Evolutionary conservation across 2,888 invertebrate genomes (phyloP), one percentile per base, ranked within the genome.

Genomic region (Philereme vetulata): DNA sequence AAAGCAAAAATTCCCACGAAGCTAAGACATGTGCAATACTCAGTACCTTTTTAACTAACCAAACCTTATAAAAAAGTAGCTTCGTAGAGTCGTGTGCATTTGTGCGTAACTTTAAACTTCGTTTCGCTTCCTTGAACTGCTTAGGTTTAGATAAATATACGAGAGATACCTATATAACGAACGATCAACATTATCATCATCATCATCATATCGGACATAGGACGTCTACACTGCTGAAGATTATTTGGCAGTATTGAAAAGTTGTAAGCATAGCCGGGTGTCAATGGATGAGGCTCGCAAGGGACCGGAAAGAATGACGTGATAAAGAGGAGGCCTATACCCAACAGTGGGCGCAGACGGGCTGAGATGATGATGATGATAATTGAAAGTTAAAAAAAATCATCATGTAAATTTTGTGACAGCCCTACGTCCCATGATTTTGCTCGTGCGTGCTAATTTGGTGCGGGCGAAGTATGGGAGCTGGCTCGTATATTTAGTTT

Each of bases 381-480:
- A n/a, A n/a, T 21, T 1, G 2, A 21, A 21, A 21, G 21, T 21
- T 21, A 1, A 1, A 21, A 21, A 21, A 21, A 21, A 21, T 21
- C 21, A 21, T 21, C 21, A 21, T 21, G 21, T 1, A 1, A 21
- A 21, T 21, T 1, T 21, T 21, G 55, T 54, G 62, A 4, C 54
- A 63, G 40, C 63, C 63, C 63, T 64, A 40, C 4, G 40, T 34
- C 8, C 44, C 35, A 34, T 44, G 5, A n/a, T 42, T 50, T 54
- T 51, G 47, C 53, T 42, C 56, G 43, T 44, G 58, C 53, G 63
- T 51, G 63, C 63, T 57, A 64, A 64, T 64, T 57, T 53, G 50
- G 51, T 38, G 55, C 56, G 47, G 48, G 47, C 58, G 51, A 32
- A 49, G 46, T 46, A 53, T 51, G 56, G 56, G 45, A 56, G 56